These are phyloP conservation scores for Echinometra lucunter DNA, from an alignment of 53 echinoderm and acorn worm species.

Conservation along the genomic window DNA sequence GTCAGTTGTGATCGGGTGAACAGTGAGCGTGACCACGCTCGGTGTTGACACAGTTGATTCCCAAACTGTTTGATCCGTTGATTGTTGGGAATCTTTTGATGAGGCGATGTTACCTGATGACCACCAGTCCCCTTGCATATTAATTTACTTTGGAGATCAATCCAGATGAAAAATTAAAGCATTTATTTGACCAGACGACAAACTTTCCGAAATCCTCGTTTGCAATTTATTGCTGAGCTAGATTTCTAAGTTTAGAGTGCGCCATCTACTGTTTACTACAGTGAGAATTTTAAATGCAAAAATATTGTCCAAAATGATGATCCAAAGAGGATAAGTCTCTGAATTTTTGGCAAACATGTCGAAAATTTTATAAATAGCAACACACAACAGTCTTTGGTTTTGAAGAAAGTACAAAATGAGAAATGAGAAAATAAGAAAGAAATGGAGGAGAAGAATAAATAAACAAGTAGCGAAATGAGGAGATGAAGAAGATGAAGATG, in stretches of 20 bases:
- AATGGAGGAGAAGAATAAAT: background rate
- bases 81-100: conserved; percentile 38
- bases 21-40: conserved; percentile 61
- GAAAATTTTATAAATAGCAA: too few relatives aligned
- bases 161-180: background rate
- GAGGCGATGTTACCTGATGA: background rate
- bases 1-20: conserved; percentile 51
- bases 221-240: background rate
- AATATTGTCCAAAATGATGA: too few relatives aligned
- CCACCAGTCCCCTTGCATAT: conserved; percentile 70
- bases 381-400: too few relatives aligned
- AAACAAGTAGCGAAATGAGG: background rate
- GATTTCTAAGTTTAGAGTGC: background rate
- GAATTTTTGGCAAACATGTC: too few relatives aligned
- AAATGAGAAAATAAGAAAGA: too few relatives aligned
- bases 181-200: conserved; percentile 33
- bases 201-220: background rate
- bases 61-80: conserved; percentile 7
- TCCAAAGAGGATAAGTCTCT: too few relatives aligned
- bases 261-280: background rate
- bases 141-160: background rate
- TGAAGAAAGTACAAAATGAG: too few relatives aligned
- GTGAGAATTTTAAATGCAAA: too few relatives aligned
- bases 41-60: conserved; percentile 57
- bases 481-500: background rate